Evolutionary conservation across 2,797 vertebrate species (phyloP).

Genomic region (Crocidura indochinensis): DNA sequence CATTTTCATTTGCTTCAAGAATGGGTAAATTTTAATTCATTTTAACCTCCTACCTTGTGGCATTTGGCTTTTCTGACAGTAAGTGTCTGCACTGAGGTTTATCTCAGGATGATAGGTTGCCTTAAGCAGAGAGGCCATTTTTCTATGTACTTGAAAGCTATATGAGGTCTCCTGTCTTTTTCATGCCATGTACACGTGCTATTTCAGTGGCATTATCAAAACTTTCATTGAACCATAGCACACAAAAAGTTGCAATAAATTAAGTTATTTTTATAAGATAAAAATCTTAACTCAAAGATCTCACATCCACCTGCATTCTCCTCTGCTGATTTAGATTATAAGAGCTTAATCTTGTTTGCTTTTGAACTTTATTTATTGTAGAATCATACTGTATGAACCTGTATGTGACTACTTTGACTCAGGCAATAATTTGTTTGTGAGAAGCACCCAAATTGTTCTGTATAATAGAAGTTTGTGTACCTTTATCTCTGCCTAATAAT

Average conservation of each 20-base stretch:
- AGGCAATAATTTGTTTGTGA: not conserved
- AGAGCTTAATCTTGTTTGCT: not conserved
- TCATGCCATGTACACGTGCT: not conserved
- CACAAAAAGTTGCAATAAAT: not conserved
- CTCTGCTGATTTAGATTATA: no score
- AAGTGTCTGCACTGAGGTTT: constrained; percentile 40
- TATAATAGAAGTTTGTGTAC: not conserved
- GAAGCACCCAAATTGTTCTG: not conserved
- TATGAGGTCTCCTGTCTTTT: not conserved
- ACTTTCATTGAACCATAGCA: not conserved
- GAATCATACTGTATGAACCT: not conserved
- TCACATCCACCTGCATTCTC: no score
- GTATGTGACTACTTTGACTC: not conserved
- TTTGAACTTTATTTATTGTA: not conserved
- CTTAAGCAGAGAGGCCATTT: constrained; percentile 19
- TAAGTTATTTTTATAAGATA: not conserved
- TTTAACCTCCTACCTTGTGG: constrained; percentile 81
- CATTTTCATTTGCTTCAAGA: constrained; percentile 78
- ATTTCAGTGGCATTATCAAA: not conserved
- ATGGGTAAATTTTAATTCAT: constrained; percentile 70
- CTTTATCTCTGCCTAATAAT: not conserved
- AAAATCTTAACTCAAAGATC: not conserved
- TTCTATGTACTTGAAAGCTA: not conserved
- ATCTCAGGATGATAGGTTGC: not conserved
- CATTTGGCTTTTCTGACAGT: constrained; percentile 75